Base-by-base conservation (phyloP, 2,888 invertebrate genomes). In the Campopleginae sp. region DNA sequence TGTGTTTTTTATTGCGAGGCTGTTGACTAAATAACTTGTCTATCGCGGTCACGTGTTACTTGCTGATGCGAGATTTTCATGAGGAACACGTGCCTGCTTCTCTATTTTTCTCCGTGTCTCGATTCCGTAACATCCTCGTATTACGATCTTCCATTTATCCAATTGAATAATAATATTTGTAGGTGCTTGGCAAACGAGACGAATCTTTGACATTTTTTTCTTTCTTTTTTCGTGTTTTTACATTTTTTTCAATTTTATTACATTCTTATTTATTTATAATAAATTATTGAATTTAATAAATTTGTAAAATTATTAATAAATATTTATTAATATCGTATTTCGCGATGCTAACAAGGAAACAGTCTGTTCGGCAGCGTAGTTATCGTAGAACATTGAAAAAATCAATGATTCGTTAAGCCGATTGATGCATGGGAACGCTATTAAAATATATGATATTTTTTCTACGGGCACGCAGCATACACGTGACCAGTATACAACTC, bases 31-130 rank as follows among this genome's bases (percentile, higher is more conserved):
- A 17, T 61, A 58, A 42, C 23, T 27, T 19, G 33, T 19, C 54
- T 23, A 14, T 27, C 46, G 14, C 58, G 14, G 33, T 74, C 84
- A 80, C 80, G 84, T 76, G 75, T 75, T 31, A 75, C 66, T 54
- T 68, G 54, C 44, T 61, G 72, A 79, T 48, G 31, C 71, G 42
- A 72, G 72, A 66, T 75, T 80, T 71, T 76, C 54, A 63, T 75
- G 58, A 65, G 70, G 33, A 51, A 72, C 84, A 80, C 84, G 84
- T 77, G 80, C 72, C 80, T 72, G 6, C 38, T 5, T 61, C 42
- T 72, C 70, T 76, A 33, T 76, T 76, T 71, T 71, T 38, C 31
- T 66, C 63, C 19, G 1, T 23, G 12, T 38, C 31, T 63, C 58
- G 61, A 44, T 68, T 70, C 33, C 27, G 19, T 72, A 4, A 54